A percentile compares a stretch with the other conserved stretches of the same genome.
phyloP scores from a whole-genome alignment of 1,140 invertebrate species.

The Oreohelix idahoensis region DNA sequence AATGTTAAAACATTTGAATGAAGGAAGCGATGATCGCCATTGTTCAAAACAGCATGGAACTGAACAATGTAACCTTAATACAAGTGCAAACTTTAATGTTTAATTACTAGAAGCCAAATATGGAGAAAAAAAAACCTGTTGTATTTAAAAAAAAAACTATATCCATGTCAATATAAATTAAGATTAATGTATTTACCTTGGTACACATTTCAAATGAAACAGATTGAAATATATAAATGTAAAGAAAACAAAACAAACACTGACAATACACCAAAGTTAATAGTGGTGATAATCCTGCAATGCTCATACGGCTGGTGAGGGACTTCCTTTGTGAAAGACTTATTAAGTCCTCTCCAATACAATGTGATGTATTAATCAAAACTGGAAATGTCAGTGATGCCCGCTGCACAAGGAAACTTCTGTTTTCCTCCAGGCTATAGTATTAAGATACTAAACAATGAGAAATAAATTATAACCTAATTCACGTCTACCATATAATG shows the following conservation, averaged over 20 bases:
- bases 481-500: too few relatives aligned
- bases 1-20: too few relatives aligned
- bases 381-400: too few relatives aligned
- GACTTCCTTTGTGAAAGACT: background rate
- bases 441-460: too few relatives aligned
- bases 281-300: background rate
- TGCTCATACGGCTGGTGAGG: background rate
- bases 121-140: background rate
- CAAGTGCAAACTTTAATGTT: slow-evolving; percentile 36
- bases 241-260: slow-evolving; percentile 13
- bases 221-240: slow-evolving; percentile 29
- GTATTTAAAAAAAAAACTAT: slow-evolving; percentile 3
- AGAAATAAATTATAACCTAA: too few relatives aligned
- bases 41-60: too few relatives aligned
- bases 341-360: too few relatives aligned
- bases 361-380: too few relatives aligned
- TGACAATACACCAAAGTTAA: slow-evolving; percentile 14
- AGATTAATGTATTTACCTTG: slow-evolving; percentile 40
- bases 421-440: too few relatives aligned
- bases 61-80: background rate
- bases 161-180: slow-evolving; percentile 38
- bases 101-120: slow-evolving; percentile 38
- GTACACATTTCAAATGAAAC: slow-evolving; percentile 37
- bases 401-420: too few relatives aligned
- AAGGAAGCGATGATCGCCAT: too few relatives aligned